phyloP scores from a whole-genome alignment of 2,888 invertebrate genomes.

The Argyresthia albistria region DNA sequence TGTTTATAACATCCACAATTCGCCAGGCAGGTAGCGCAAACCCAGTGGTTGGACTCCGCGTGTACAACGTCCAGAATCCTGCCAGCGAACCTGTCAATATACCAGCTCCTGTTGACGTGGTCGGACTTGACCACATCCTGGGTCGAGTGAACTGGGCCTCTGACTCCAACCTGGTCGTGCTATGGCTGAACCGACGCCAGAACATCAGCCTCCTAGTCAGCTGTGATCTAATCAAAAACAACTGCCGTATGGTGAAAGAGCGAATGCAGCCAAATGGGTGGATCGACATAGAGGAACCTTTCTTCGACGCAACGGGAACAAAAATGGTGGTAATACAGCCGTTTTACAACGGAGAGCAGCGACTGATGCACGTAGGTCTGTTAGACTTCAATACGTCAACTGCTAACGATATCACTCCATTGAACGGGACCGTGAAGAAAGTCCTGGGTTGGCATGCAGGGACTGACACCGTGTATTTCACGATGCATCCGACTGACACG shows the following conservation, averaged over 20 bases:
- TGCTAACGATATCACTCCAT: slow-evolving; percentile 62
- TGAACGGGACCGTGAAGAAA: slow-evolving; percentile 72
- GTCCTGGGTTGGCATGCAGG: slow-evolving; percentile 76
- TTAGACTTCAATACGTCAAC: slow-evolving; percentile 37
- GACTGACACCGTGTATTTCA: slow-evolving; percentile 76
- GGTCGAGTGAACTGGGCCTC: slow-evolving; percentile 83
- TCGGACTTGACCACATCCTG: slow-evolving; percentile 76
- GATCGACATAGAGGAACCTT: slow-evolving; percentile 74
- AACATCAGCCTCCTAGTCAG: slow-evolving; percentile 75
- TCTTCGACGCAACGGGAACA: slow-evolving; percentile 56
- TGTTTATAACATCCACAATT: slow-evolving; percentile 13
- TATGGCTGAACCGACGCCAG: slow-evolving; percentile 91
- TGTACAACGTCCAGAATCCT: slow-evolving; percentile 63
- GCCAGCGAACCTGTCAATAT: slow-evolving; percentile 43
- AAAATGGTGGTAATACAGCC: slow-evolving; percentile 56
- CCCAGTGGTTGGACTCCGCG: slow-evolving; percentile 78
- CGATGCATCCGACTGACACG: slow-evolving; percentile 73
- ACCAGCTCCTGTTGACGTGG: slow-evolving; percentile 66
- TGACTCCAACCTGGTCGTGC: slow-evolving; percentile 75
- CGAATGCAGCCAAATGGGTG: slow-evolving; percentile 77
- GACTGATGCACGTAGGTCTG: slow-evolving; percentile 56
- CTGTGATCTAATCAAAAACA: slow-evolving; percentile 60
- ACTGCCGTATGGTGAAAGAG: slow-evolving; percentile 50
- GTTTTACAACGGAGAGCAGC: slow-evolving; percentile 35
- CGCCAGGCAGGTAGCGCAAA: slow-evolving; percentile 80